Conservation (phyloP, 2,888 invertebrate genomes). For the Athetis lepigone region DNA sequence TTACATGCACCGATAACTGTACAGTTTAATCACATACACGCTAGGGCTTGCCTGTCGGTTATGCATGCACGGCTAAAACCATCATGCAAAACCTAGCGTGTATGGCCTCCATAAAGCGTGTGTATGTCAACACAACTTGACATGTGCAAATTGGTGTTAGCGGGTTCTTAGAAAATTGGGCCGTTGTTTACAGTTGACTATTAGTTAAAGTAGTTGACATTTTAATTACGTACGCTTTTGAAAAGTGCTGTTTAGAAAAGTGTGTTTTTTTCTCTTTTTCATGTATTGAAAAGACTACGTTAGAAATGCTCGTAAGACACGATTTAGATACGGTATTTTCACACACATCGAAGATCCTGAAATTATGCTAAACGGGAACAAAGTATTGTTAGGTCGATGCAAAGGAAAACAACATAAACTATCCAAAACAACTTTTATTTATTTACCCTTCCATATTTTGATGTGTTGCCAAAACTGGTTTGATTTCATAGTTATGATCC, state of each 20-base stretch:
- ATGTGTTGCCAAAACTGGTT: constrained; percentile 30
- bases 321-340: too few relatives aligned
- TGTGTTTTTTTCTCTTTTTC: neutral
- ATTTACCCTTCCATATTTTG: constrained; percentile 29
- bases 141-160: constrained; percentile 19
- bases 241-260: constrained; percentile 7
- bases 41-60: too few relatives aligned
- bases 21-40: too few relatives aligned
- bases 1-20: too few relatives aligned
- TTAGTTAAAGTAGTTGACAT: neutral
- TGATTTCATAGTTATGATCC: constrained; percentile 9
- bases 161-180: constrained; percentile 31
- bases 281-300: neutral
- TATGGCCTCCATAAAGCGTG: too few relatives aligned
- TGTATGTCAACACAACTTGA: constrained; percentile 36
- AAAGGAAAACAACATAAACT: constrained; percentile 1
- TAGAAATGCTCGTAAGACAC: too few relatives aligned
- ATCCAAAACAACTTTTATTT: constrained; percentile 32
- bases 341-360: too few relatives aligned
- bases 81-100: too few relatives aligned
- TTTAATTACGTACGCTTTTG: neutral
- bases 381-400: neutral
- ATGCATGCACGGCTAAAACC: too few relatives aligned
- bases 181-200: constrained; percentile 27
- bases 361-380: too few relatives aligned